Conservation (phyloP, 2,888 invertebrate species). For the Hirudinaria manillensis region DNA sequence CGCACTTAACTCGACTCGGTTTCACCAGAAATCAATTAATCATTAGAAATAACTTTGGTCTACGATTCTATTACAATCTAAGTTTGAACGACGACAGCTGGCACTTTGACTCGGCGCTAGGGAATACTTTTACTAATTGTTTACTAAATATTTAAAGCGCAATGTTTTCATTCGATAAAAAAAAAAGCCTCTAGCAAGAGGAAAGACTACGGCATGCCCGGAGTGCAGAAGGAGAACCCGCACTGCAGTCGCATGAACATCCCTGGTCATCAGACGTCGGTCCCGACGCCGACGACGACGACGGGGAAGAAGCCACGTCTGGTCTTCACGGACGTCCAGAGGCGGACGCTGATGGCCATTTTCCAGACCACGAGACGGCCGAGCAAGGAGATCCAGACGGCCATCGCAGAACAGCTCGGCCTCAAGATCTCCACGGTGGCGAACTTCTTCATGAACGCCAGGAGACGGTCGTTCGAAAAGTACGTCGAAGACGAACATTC, state of each 20-base stretch:
- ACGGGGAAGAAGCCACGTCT: conserved; percentile 60
- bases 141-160: too few species aligned
- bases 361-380: conserved; percentile 99
- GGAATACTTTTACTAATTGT: too few species aligned
- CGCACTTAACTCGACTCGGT: too few species aligned
- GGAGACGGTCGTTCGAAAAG: conserved; percentile 79
- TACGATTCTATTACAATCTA: too few species aligned
- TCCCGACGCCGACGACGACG: neutral
- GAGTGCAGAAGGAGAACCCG: neutral
- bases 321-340: conserved; percentile 99
- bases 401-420: conserved; percentile 92
- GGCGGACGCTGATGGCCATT: conserved; percentile 99
- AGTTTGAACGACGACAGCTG: too few species aligned
- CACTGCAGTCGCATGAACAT: neutral
- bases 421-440: conserved; percentile 95
- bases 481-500: conserved; percentile 71
- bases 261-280: neutral
- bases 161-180: too few species aligned
- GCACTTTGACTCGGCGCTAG: too few species aligned
- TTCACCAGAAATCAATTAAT: too few species aligned
- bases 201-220: conserved; percentile 10
- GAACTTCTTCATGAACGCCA: conserved; percentile 99
- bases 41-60: too few species aligned
- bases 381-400: conserved; percentile 99
- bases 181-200: conserved; percentile 11